Percentiles rank a stretch among this genome's conserved stretches.
These are phyloP conservation scores for Drosophila vallismaia DNA, from an alignment of 2,888 invertebrate species.

Conservation along the genomic window DNA sequence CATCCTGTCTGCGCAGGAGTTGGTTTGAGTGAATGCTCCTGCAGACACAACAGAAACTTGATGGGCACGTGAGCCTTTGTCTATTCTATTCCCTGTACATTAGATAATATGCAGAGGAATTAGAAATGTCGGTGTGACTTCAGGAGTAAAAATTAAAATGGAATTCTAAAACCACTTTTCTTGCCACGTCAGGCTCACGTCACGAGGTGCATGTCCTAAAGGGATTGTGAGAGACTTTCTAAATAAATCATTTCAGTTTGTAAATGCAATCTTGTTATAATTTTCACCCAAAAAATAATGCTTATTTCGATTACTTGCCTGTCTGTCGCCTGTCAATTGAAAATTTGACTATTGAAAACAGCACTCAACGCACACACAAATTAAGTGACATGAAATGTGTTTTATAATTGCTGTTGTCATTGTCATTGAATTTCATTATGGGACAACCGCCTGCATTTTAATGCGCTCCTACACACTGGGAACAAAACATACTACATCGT, in stretches of 20 bases:
- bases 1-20: conserved; percentile 5
- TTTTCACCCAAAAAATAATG: background rate
- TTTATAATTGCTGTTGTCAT: conserved; percentile 58
- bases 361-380: conserved; percentile 36
- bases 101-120: conserved; percentile 17
- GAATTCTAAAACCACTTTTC: conserved; percentile 10
- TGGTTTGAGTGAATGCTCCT: conserved; percentile 13
- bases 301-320: background rate
- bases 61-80: conserved; percentile 13
- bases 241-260: no score
- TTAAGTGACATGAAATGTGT: conserved; percentile 43
- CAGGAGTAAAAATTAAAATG: conserved; percentile 14
- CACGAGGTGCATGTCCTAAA: background rate
- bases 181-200: background rate
- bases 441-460: conserved; percentile 49
- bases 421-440: conserved; percentile 63
- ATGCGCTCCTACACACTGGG: conserved; percentile 7
- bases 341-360: conserved; percentile 1
- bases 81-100: background rate
- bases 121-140: conserved; percentile 22
- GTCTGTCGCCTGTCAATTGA: conserved; percentile 7
- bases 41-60: conserved; percentile 26
- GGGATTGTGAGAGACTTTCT: no score
- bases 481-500: background rate
- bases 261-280: background rate